Evolutionary conservation across 1,140 invertebrate species (phyloP), one percentile per base, ranked within the genome.

Genomic region (Tetragonula clypearis): DNA sequence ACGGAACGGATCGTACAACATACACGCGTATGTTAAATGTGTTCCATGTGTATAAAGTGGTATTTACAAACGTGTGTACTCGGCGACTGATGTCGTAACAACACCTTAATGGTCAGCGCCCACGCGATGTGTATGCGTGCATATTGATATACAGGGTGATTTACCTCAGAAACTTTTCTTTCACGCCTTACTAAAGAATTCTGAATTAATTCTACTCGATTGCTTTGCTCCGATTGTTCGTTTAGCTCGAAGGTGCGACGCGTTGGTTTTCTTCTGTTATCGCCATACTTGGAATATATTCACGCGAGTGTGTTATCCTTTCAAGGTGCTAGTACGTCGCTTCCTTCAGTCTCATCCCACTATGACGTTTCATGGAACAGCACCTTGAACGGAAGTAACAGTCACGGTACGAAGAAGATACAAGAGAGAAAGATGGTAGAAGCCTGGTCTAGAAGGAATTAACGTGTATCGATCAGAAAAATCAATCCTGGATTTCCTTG

Each of bases 81-180:
- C 66, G 35, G 75, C 21, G 82, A 75, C 75, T 68, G 86, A 79
- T 90, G 88, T 90, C 88, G 89, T 90, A 90, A 90, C 80, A 71
- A 83, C 89, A 88, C 86, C 86, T 83, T 87, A 87, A 87, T 69
- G 80, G 86, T 89, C 83, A 68, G 80, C 86, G 86, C 88, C 89
- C 84, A 90, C 88, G 88, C 86, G 74, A 74, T 53, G 56, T 75
- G 86, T 72, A 26, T 78, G 69, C 78, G 62, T 84, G 74, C 86
- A 82, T 80, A 79, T 79, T 71, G 68, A 68, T 76, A 53, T 86
- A 79, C 35, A 83, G 58, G 81, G 85, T 86, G 80, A 76, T 86
- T 82, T 71, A 69, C 41, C 26, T 68, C 56, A 72, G 56, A 60
- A 30, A 85, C 26, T 79, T 35, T 23, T 56, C 14, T 60, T 53